Base-by-base conservation (phyloP, 2,113 vertebrate genomes). In the Brachionichthys hirsutus region DNA sequence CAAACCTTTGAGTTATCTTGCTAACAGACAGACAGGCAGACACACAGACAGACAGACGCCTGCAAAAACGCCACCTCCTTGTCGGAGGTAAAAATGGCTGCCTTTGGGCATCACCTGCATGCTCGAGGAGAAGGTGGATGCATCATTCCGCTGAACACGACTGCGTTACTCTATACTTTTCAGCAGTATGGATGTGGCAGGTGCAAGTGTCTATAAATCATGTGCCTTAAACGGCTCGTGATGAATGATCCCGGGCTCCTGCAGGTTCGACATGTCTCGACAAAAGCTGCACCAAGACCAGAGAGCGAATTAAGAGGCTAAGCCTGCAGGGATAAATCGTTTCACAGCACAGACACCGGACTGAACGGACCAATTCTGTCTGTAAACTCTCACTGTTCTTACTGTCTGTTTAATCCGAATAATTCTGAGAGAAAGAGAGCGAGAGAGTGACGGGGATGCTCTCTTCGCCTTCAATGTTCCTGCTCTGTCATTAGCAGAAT, bases 401-500 rank as follows among this genome's bases (percentile, higher is more conserved):
- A 6, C 4, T 38, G 1, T n/a, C 11, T 22, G 42, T 19, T 19
- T 8, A 9, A 54, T 38, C 47, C 17, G 10, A 61, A 41, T 36
- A 45, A 14, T 2, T 9, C 9, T 12, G 4, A 9, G 12, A 16
- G 16, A 24, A 2, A 12, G 1, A 63, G 3, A 50, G 24, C 1
- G 24, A 30, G 24, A 8, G n/a, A 34, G n/a, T 0, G 10, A 47
- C 41, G n/a, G n/a, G n/a, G 42, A 11, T 16, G 8, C 44, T 22
- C 47, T n/a, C 14, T 44, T 30, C 46, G 6, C n/a, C 2, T 2
- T 18, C 12, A 1, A 11, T 42, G 42, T 30, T 45, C 15, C 14
- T 51, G 18, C 70, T 75, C 54, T 70, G 57, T 77, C 66, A 77
- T 79, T 79, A 79, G 22, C 12, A 18, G 22, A 4, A 20, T 35